Evolutionary conservation across 1,140 invertebrate genomes (phyloP).

Genomic region (Heliothis subflexa): DNA sequence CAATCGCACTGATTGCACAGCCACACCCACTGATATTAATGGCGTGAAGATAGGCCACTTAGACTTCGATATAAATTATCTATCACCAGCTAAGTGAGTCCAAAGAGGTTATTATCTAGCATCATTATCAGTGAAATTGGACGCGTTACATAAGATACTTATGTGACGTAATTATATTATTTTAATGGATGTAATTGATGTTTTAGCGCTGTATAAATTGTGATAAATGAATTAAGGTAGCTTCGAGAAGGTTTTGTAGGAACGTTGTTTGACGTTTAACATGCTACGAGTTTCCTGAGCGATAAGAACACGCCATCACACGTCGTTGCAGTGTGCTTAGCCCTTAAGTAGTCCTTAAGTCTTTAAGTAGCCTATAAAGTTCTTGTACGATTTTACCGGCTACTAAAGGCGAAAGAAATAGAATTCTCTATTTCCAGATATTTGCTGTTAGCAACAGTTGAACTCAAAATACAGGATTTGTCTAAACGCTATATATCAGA

Average conservation of each 20-base stretch:
- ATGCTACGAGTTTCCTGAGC: not conserved
- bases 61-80: slow-evolving; percentile 32
- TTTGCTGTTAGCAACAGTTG: not conserved
- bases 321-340: slow-evolving; percentile 12
- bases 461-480: slow-evolving; percentile 13
- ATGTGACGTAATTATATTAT: slow-evolving; percentile 35
- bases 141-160: slow-evolving; percentile 21
- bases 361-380: slow-evolving; percentile 26
- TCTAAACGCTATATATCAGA: slow-evolving; percentile 9
- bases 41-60: slow-evolving; percentile 23
- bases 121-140: slow-evolving; percentile 30
- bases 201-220: slow-evolving; percentile 8
- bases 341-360: slow-evolving; percentile 17
- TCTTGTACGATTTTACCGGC: slow-evolving; percentile 14
- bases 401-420: not conserved
- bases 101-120: slow-evolving; percentile 27
- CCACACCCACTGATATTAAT: slow-evolving; percentile 21
- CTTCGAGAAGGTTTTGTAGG: slow-evolving; percentile 11
- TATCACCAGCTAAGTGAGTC: slow-evolving; percentile 1
- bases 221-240: slow-evolving; percentile 8
- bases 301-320: slow-evolving; percentile 20
- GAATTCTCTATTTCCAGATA: not conserved
- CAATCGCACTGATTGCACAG: slow-evolving; percentile 25
- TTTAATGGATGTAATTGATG: slow-evolving; percentile 32
- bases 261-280: slow-evolving; percentile 6